Evolutionary conservation across 2,888 invertebrate species (phyloP).

Genomic region (Agonopterix heracliana): DNA sequence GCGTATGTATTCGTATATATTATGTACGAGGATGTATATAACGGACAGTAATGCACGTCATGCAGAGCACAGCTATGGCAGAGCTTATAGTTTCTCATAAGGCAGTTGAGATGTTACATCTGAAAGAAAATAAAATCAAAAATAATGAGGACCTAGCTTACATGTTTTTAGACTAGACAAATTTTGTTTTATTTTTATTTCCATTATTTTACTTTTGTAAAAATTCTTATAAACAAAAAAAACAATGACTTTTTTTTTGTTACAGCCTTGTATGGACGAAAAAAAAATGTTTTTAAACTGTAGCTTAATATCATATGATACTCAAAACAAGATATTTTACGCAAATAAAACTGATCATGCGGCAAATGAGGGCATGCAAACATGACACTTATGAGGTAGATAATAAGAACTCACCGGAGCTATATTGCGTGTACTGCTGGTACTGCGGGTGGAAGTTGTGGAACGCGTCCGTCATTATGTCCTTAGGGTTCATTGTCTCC

Average conservation of each 20-base stretch:
- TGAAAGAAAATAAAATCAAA: constrained; percentile 81
- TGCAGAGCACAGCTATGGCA: constrained; percentile 72
- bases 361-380: constrained; percentile 27
- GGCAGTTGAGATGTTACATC: constrained; percentile 94
- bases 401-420: constrained; percentile 90
- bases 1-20: constrained; percentile 8
- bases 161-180: not conserved
- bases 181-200: not conserved
- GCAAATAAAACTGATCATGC: constrained; percentile 53
- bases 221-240: too few relatives aligned
- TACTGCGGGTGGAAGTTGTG: constrained; percentile 99
- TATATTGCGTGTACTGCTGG: constrained; percentile 99
- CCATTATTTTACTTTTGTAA: too few relatives aligned
- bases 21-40: constrained; percentile 23
- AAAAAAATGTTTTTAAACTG: not conserved
- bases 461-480: constrained; percentile 99
- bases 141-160: constrained; percentile 25
- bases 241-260: too few relatives aligned
- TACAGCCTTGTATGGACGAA: too few relatives aligned
- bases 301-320: not conserved
- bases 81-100: constrained; percentile 92
- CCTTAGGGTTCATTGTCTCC: constrained; percentile 99
- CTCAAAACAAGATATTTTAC: not conserved
- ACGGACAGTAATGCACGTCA: constrained; percentile 63
- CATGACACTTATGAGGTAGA: constrained; percentile 1